These are phyloP conservation scores for Nicator chloris DNA, from an alignment of 2,113 vertebrate genomes.

Conservation along the genomic window DNA sequence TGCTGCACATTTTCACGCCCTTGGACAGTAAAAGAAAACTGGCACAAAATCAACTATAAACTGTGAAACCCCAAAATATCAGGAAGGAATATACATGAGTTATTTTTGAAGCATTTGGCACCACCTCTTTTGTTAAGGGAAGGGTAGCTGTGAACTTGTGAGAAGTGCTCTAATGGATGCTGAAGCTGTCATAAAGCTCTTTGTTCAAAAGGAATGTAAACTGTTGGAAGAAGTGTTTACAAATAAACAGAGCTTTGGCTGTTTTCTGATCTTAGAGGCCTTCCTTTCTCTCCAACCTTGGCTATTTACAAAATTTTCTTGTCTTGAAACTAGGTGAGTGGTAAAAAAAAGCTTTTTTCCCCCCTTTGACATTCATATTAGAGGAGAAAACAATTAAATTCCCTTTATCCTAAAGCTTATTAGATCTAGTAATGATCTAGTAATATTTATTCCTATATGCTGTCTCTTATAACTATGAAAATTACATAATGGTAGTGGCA, in stretches of 20 bases:
- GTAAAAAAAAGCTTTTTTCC: background rate
- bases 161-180: background rate
- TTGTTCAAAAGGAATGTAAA: conserved; percentile 1
- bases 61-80: background rate
- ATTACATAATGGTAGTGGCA: background rate
- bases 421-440: conserved; percentile 5
- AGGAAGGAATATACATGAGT: background rate
- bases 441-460: background rate
- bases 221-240: background rate
- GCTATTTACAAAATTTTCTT: background rate
- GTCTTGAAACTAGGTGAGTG: background rate
- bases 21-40: background rate
- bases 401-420: conserved; percentile 9
- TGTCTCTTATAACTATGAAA: background rate
- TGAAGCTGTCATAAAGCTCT: background rate
- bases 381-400: background rate
- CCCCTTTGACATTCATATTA: background rate
- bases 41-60: background rate
- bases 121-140: background rate
- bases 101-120: background rate
- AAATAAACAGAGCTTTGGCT: background rate
- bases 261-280: background rate
- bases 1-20: background rate
- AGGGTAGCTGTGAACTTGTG: background rate
- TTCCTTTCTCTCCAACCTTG: background rate